Evolutionary conservation across 2,888 invertebrate species (phyloP), one percentile per base, ranked within the genome.

Genomic region (Sinhomidia bicolor): DNA sequence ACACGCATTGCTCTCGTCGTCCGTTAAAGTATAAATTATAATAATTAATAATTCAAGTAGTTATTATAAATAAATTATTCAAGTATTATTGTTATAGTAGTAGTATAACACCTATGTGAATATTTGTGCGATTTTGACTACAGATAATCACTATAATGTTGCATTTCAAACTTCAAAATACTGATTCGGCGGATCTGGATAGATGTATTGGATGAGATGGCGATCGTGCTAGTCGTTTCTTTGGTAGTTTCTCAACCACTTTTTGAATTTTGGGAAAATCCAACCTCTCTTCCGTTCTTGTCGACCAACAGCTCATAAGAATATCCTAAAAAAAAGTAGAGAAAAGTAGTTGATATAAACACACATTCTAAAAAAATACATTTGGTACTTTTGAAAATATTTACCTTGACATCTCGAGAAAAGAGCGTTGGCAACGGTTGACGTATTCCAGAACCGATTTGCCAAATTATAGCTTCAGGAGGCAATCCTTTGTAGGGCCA

Each of bases 131-230:
- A 89, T 85, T 80, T 76, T 85, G 89, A 89, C 89, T 89, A 89
- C 89, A 12, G 5, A 62, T 51, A 89, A 85, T 89, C 89, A 89
- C 89, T 89, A 84, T 74, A 71, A 68, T 47, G 84, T 89, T 89
- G 81, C 89, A 88, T 88, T 85, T 85, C 47, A 79, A 88, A 54
- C 82, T 47, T 85, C 94, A 97, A 95, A 98, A 98, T 93, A 98
- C 97, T 80, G 98, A 98, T 95, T 99, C 99, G 68, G 98, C 98
- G 79, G 99, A 98, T 93, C 99, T 96, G 74, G 98, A 98, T 93
- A 99, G 95, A 94, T 99, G 98, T 92, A 99, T 97, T 41, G 99
- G 99, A 95, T 99, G 99, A 90, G 99, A 99, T 92, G 99, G 99
- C 93, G 98, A 99, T 91, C 99, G 96, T 79, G 98, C 98, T 92